These are phyloP conservation scores for Tachuris rubrigastra DNA, from an alignment of 2,113 vertebrate genomes.

Conservation along the genomic window DNA sequence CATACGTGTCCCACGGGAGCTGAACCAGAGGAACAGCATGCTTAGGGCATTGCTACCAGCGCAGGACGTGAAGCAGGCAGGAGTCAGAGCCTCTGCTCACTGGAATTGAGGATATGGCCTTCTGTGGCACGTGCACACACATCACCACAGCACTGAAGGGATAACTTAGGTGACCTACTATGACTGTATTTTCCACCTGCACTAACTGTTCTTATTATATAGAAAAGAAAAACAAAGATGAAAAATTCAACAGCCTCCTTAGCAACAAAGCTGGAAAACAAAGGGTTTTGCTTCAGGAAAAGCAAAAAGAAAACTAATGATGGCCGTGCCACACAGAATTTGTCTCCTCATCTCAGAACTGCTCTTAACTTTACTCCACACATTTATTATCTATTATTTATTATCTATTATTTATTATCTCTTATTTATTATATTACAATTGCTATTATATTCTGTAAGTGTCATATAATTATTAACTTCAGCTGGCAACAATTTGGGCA, in stretches of 20 bases:
- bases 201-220: background rate
- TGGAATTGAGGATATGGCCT: background rate
- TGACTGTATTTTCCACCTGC: background rate
- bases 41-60: background rate
- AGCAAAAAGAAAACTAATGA: background rate
- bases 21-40: conserved; percentile 25
- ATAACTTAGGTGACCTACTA: background rate
- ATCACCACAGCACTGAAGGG: background rate
- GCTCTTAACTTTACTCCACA: background rate
- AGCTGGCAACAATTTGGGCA: background rate
- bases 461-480: background rate
- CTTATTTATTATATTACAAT: background rate
- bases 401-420: background rate
- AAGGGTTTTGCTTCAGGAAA: background rate
- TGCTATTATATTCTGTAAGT: background rate
- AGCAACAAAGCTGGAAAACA: background rate
- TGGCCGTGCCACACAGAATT: background rate
- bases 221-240: background rate
- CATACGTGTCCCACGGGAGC: background rate
- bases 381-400: background rate
- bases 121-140: background rate
- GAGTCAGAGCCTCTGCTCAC: background rate
- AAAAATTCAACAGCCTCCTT: background rate
- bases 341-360: background rate
- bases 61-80: background rate